Evolutionary conservation across 2,113 vertebrate genomes (phyloP).

Genomic region (Rhinichthys klamathensis): DNA sequence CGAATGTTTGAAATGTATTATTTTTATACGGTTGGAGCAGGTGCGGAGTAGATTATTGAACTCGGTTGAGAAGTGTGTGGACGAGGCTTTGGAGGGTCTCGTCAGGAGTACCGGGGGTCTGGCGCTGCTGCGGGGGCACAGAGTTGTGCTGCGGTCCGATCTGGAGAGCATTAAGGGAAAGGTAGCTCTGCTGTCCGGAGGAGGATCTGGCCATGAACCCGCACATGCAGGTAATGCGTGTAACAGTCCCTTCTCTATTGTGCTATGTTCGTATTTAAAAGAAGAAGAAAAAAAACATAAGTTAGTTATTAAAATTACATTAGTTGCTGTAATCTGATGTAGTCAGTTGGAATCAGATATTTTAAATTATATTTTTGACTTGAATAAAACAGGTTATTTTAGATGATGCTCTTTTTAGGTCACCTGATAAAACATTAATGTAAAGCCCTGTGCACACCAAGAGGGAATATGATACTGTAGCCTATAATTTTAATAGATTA

Average conservation of each 20-base stretch:
- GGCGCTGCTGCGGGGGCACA: constrained; percentile 82
- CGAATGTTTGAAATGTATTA: background rate
- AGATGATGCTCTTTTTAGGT: background rate
- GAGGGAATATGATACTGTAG: background rate
- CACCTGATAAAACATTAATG: background rate
- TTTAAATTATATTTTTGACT: background rate
- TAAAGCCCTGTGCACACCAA: background rate
- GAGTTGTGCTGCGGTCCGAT: constrained; percentile 84
- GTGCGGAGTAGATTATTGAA: constrained; percentile 85
- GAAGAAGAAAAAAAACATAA: no score
- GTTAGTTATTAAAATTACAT: background rate
- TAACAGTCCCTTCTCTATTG: background rate
- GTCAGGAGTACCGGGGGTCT: constrained; percentile 78
- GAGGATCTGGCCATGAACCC: constrained; percentile 93
- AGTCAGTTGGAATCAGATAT: background rate
- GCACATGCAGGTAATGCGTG: constrained; percentile 75
- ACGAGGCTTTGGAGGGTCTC: constrained; percentile 83
- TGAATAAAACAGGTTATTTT: background rate
- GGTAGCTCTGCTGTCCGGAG: constrained; percentile 89
- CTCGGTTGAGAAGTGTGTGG: constrained; percentile 79
- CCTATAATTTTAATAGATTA: no score
- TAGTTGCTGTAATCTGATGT: background rate
- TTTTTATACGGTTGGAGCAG: constrained; percentile 59
- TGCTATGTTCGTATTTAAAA: no score
- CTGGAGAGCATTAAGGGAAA: constrained; percentile 77